A percentile compares a stretch with the other conserved stretches of the same genome.
These are phyloP conservation scores for Pocota personata DNA, from an alignment of 2,888 invertebrate species.

Conservation along the genomic window DNA sequence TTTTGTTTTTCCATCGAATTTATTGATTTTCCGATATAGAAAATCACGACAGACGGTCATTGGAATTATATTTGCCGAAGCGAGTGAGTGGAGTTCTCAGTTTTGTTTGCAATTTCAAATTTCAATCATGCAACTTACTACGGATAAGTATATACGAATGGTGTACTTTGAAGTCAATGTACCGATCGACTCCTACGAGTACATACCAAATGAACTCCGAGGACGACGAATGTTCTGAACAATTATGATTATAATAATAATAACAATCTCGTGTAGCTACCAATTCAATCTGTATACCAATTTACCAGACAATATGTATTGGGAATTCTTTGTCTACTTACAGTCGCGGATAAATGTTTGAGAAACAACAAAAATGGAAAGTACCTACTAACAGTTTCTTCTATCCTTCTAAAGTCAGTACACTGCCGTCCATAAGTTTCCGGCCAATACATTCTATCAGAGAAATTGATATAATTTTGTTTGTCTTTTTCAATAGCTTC, in stretches of 20 bases:
- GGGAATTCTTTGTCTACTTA: slow-evolving; percentile 8
- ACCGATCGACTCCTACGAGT: not conserved
- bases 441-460: too few species aligned
- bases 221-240: slow-evolving; percentile 18
- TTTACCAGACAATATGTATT: slow-evolving; percentile 20
- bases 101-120: slow-evolving; percentile 36
- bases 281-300: slow-evolving; percentile 41
- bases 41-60: slow-evolving; percentile 20
- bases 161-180: not conserved
- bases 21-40: slow-evolving; percentile 25
- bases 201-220: slow-evolving; percentile 14
- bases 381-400: too few species aligned
- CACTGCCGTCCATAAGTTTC: too few species aligned
- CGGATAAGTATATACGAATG: not conserved
- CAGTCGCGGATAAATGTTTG: not conserved
- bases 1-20: slow-evolving; percentile 10
- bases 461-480: too few species aligned
- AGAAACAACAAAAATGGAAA: too few species aligned
- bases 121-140: slow-evolving; percentile 44
- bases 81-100: slow-evolving; percentile 15
- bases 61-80: slow-evolving; percentile 4
- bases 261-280: slow-evolving; percentile 11
- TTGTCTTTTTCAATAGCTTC: too few species aligned
- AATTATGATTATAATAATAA: slow-evolving; percentile 49
- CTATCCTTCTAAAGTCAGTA: too few species aligned